These are phyloP conservation scores for Glossosoma conforme DNA, from an alignment of 1,140 invertebrate genomes.

Conservation along the genomic window DNA sequence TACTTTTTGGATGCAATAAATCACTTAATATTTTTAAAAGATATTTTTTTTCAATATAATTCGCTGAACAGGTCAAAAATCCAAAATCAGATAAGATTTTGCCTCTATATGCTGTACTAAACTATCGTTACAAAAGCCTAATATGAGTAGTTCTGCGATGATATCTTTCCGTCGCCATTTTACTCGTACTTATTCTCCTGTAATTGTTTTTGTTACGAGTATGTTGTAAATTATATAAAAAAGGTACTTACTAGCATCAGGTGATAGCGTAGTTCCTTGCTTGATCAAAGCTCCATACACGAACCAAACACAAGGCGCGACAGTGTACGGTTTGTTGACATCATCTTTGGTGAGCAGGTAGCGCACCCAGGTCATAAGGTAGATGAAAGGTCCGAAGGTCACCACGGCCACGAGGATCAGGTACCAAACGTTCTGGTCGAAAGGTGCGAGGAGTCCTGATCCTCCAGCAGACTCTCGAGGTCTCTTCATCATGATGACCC, in stretches of 20 bases:
- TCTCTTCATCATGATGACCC: constrained; percentile 72
- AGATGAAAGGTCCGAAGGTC: constrained; percentile 72
- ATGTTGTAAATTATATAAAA: no score
- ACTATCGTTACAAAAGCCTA: no score
- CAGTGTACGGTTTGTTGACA: constrained; percentile 52
- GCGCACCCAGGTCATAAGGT: constrained; percentile 60
- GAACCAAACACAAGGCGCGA: constrained; percentile 76
- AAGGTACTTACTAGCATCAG: constrained; percentile 65
- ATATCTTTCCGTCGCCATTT: no score
- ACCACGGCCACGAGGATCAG: constrained; percentile 67
- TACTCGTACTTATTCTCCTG: no score
- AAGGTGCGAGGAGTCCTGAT: constrained; percentile 75
- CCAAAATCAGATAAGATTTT: no score
- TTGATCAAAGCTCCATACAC: constrained; percentile 84
- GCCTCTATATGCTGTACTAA: no score
- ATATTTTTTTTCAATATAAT: no score
- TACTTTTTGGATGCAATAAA: no score
- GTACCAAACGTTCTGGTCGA: constrained; percentile 70
- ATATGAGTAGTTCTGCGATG: no score
- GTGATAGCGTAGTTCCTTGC: constrained; percentile 75
- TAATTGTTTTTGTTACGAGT: no score
- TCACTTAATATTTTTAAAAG: no score
- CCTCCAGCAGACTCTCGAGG: constrained; percentile 76
- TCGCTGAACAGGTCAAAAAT: no score
- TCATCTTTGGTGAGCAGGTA: constrained; percentile 50